Percentiles rank a stretch among this genome's conserved stretches.
Evolutionary conservation across 2,797 vertebrate genomes (phyloP).

Genomic region (Sebastes cheni): DNA sequence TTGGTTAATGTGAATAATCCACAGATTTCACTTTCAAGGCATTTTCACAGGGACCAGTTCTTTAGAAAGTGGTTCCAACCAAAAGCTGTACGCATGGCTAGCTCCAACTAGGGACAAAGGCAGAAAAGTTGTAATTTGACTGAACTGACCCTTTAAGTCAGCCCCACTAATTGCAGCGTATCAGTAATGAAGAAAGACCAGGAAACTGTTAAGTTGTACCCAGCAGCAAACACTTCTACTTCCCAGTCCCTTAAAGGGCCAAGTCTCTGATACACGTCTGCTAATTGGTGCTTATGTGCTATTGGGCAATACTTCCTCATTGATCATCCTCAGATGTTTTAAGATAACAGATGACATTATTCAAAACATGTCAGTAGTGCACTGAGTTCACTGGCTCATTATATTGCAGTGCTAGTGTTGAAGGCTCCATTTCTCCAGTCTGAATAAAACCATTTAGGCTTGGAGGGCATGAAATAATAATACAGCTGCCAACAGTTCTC

Average conservation of each 20-base stretch:
- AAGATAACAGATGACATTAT: slow-evolving; percentile 22
- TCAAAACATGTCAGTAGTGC: slow-evolving; percentile 24
- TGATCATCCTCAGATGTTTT: slow-evolving; percentile 33
- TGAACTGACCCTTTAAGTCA: slow-evolving; percentile 8
- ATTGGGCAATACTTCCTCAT: slow-evolving; percentile 12
- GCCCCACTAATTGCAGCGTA: slow-evolving; percentile 8
- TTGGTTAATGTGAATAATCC: neutral
- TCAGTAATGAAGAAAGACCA: slow-evolving; percentile 4
- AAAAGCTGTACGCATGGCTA: neutral
- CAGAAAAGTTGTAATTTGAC: neutral
- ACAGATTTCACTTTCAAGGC: neutral
- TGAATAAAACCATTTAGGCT: neutral
- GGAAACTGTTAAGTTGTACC: neutral
- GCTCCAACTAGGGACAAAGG: neutral
- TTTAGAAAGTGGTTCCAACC: neutral
- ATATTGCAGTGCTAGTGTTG: slow-evolving; percentile 2
- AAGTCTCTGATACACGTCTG: slow-evolving; percentile 11
- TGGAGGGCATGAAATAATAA: slow-evolving; percentile 25
- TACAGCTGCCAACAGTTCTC: slow-evolving; percentile 11
- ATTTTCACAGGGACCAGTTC: neutral
- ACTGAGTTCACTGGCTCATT: slow-evolving; percentile 24
- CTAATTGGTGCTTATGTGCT: slow-evolving; percentile 44
- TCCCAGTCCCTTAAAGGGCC: neutral
- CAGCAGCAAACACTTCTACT: slow-evolving; percentile 20
- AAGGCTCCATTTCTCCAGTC: neutral